phyloP scores from a whole-genome alignment of 2,888 invertebrate genomes.

The Asteroscopus sphinx region DNA sequence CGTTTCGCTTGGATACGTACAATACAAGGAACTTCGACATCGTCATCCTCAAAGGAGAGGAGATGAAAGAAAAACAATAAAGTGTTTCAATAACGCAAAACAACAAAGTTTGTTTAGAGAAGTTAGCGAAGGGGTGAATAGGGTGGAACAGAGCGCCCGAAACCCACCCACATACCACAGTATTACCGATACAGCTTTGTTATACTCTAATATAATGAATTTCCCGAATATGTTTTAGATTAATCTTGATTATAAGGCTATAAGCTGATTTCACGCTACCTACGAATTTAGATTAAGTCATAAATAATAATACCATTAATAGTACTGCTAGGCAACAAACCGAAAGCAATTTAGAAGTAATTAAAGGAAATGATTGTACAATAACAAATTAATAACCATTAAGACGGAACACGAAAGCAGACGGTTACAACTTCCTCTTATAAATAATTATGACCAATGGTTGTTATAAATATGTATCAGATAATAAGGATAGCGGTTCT shows the following conservation, averaged over 20 bases:
- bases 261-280: conserved; percentile 32
- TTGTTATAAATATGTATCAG: conserved; percentile 25
- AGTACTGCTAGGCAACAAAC: conserved; percentile 27
- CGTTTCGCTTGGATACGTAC: conserved; percentile 65
- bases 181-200: conserved; percentile 30
- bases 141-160: conserved; percentile 52
- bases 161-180: conserved; percentile 29
- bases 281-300: conserved; percentile 15
- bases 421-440: conserved; percentile 47
- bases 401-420: conserved; percentile 31
- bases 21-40: conserved; percentile 65
- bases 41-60: conserved; percentile 70
- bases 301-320: conserved; percentile 10
- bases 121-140: conserved; percentile 70
- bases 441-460: conserved; percentile 45
- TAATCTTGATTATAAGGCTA: conserved; percentile 29
- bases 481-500: conserved; percentile 36
- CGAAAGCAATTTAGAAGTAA: conserved; percentile 29
- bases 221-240: conserved; percentile 24
- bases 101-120: conserved; percentile 83
- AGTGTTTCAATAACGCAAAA: conserved; percentile 85
- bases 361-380: conserved; percentile 42
- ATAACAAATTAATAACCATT: conserved; percentile 47
- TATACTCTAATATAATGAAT: conserved; percentile 37
- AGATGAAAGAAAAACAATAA: conserved; percentile 87